These are phyloP conservation scores for Orthosia gracilis DNA, from an alignment of 2,888 invertebrate genomes.

Conservation along the genomic window DNA sequence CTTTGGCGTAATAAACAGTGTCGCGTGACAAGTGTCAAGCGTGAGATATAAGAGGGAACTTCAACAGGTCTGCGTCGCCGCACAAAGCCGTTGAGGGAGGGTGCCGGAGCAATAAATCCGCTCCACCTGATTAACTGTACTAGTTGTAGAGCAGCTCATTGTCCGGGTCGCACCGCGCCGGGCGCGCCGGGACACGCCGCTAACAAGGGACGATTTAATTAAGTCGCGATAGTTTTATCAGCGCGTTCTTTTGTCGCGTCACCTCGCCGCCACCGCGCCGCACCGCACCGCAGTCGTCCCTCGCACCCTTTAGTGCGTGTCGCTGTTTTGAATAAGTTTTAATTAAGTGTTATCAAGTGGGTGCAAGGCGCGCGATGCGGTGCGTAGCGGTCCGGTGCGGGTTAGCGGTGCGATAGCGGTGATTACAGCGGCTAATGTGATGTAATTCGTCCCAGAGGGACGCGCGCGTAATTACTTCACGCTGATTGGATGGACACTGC, in stretches of 20 bases:
- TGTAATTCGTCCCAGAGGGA: conserved; percentile 58
- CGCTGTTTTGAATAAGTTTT: conserved; percentile 67
- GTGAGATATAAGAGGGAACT: not conserved
- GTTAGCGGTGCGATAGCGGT: conserved; percentile 68
- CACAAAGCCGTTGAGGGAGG: conserved; percentile 4
- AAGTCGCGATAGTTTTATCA: conserved; percentile 76
- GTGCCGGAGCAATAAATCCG: conserved; percentile 63
- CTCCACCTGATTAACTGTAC: conserved; percentile 69
- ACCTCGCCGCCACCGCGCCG: conserved; percentile 19
- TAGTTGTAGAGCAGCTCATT: conserved; percentile 60
- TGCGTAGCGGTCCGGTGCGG: conserved; percentile 55
- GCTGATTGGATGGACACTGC: conserved; percentile 43
- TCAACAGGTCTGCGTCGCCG: conserved; percentile 24
- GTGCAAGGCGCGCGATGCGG: not conserved
- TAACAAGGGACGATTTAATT: conserved; percentile 77
- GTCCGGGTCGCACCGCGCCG: conserved; percentile 32
- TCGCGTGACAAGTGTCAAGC: conserved; percentile 6
- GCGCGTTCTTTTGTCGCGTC: conserved; percentile 68
- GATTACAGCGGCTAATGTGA: conserved; percentile 65
- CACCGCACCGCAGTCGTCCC: conserved; percentile 4
- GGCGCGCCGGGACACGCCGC: conserved; percentile 53
- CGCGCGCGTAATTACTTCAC: conserved; percentile 35
- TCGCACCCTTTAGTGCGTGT: conserved; percentile 45
- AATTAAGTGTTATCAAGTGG: conserved; percentile 66
- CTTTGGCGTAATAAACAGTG: not conserved